Conservation (phyloP, 2,888 invertebrate species). For the Ariolimax columbianus region DNA sequence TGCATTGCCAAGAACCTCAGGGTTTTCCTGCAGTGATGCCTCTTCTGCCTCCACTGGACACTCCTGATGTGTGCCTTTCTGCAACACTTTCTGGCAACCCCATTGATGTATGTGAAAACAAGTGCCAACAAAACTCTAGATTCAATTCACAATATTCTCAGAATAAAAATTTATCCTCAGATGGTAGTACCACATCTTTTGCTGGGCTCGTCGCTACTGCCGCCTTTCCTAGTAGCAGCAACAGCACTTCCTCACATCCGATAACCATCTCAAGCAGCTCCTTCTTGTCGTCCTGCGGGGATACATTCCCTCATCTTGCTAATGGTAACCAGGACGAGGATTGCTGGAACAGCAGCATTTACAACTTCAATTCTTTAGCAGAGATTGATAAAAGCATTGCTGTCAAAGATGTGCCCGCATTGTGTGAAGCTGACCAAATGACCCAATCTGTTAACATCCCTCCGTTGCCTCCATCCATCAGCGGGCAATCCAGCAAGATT, state of each 20-base stretch:
- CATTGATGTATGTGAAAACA: not conserved
- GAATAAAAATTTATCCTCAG: not conserved
- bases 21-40: not conserved
- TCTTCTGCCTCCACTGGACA: not conserved
- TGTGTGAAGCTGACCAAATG: slow-evolving; percentile 24
- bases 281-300: not conserved
- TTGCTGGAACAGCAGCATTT: not conserved
- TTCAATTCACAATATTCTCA: not conserved
- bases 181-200: too few species aligned
- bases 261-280: not conserved
- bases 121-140: not conserved
- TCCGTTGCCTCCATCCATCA: slow-evolving; percentile 17
- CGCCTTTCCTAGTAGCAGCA: not conserved
- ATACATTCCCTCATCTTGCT: not conserved
- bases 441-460: slow-evolving; percentile 39
- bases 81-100: not conserved
- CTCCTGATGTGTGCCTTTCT: not conserved
- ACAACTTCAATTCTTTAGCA: slow-evolving; percentile 31
- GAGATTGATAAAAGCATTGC: not conserved
- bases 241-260: not conserved
- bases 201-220: not conserved
- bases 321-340: not conserved
- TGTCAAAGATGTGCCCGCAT: slow-evolving; percentile 20
- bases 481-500: not conserved
- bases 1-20: not conserved